Evolutionary conservation across 1,140 invertebrate genomes (phyloP), one percentile per base, ranked within the genome.

Genomic region (Lasioglossum baleicum): DNA sequence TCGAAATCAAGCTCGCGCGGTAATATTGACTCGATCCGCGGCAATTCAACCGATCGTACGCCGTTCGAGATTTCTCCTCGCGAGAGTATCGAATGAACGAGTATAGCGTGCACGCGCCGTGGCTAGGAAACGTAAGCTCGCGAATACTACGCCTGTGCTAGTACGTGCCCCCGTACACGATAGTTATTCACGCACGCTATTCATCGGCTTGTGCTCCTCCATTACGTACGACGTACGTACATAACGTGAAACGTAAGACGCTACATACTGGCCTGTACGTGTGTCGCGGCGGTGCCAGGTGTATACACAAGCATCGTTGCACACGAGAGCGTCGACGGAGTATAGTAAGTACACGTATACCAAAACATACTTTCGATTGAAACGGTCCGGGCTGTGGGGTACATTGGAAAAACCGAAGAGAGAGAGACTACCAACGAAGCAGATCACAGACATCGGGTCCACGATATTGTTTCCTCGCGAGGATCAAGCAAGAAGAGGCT

Each of bases 41-140:
- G 8, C 22, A 42, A 68, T 65, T 51, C 42, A 75, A 80, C 40
- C 78, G 78, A 80, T 80, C 61, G n/a, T 58, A n/a, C 17, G 44
- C 10, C 44, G 44, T 53, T 67, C 71, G 78, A 75, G 78, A 80
- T 80, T 66, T 80, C 65, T 68, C 42, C 72, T 6, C 61, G 64
- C 78, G 78, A 80, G 78, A 80, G 78, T 80, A 80, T 80, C 78
- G 78, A 80, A 80, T 75, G 78, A 67, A 75, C 40, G 80, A 35
- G 35, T 35, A 35, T 76, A 80, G 72, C 75, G 80, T 76, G 66
- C 79, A 81, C 79, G 74, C 79, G 74, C 79, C 66, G 79, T 76
- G 64, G 71, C 15, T 75, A 48, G 76, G 76, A 76, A 76, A 81
- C 79, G 79, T 80, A 56, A 80, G 78, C 53, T 75, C 44, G 35